Evolutionary conservation across 2,797 vertebrate genomes (phyloP).

Genomic region (Hippopotamyrus pictus): DNA sequence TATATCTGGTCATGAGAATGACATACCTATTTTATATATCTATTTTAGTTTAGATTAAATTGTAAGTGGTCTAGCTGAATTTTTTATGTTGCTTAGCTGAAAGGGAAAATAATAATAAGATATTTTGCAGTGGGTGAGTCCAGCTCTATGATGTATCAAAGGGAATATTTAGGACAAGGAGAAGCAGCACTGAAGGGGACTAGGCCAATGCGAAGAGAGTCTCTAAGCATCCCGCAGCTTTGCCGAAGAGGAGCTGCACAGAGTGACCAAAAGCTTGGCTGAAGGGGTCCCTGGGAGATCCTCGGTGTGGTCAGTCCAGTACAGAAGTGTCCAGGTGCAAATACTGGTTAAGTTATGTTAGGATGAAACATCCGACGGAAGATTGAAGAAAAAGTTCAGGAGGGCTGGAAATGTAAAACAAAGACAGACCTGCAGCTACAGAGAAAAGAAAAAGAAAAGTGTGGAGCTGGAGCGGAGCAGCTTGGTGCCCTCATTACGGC

Average conservation of each 20-base stretch:
- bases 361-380: neutral
- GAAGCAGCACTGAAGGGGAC: neutral
- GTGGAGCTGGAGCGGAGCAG: neutral
- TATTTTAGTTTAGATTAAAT: neutral
- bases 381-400: neutral
- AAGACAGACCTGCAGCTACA: neutral
- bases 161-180: neutral
- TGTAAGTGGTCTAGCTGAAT: neutral
- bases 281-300: neutral
- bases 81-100: neutral
- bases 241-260: neutral
- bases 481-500: neutral
- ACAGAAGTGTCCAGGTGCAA: neutral
- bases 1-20: neutral
- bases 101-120: conserved; percentile 3
- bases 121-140: neutral
- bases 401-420: neutral
- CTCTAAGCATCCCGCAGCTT: neutral
- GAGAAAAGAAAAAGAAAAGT: neutral
- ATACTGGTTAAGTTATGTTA: neutral
- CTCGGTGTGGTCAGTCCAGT: neutral
- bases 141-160: neutral
- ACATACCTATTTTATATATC: neutral
- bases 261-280: neutral
- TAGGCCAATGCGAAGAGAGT: neutral